Evolutionary conservation across 2,888 invertebrate genomes (phyloP).

Genomic region (Idaea straminata): DNA sequence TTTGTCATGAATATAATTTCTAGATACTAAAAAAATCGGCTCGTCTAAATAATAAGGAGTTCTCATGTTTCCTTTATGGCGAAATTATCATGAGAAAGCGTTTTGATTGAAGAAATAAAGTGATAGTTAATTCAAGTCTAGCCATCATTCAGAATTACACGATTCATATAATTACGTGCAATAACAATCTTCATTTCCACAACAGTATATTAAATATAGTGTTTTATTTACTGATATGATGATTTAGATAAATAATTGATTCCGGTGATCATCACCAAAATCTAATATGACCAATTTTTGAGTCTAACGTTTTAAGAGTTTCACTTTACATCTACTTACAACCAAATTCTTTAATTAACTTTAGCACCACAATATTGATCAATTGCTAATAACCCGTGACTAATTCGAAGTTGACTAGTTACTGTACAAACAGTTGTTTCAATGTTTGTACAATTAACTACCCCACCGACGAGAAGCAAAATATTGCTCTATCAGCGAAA

Average conservation of each 20-base stretch:
- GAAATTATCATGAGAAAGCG: too few species aligned
- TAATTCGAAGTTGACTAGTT: conserved; percentile 2
- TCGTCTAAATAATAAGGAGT: not conserved
- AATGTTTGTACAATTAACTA: conserved; percentile 52
- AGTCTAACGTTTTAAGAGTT: too few species aligned
- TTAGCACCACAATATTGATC: not conserved
- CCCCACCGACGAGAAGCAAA: conserved; percentile 34
- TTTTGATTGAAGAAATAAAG: too few species aligned
- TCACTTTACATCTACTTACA: too few species aligned
- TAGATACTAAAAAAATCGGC: not conserved
- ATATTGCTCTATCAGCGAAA: conserved; percentile 42
- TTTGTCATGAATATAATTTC: not conserved
- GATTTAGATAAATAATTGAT: not conserved
- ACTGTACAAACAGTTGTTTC: conserved; percentile 30
- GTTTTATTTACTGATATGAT: not conserved
- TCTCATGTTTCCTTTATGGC: too few species aligned
- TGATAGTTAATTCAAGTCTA: too few species aligned
- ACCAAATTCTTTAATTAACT: not conserved
- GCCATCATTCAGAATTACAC: too few species aligned
- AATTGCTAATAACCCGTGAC: not conserved
- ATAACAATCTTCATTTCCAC: not conserved
- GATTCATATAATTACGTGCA: too few species aligned
- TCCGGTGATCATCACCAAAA: too few species aligned
- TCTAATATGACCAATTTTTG: too few species aligned
- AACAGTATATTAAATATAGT: not conserved